A percentile compares a stretch with the other conserved stretches of the same genome.
phyloP scores from a whole-genome alignment of 2,797 vertebrate genomes.

The Buceros bicornis region DNA sequence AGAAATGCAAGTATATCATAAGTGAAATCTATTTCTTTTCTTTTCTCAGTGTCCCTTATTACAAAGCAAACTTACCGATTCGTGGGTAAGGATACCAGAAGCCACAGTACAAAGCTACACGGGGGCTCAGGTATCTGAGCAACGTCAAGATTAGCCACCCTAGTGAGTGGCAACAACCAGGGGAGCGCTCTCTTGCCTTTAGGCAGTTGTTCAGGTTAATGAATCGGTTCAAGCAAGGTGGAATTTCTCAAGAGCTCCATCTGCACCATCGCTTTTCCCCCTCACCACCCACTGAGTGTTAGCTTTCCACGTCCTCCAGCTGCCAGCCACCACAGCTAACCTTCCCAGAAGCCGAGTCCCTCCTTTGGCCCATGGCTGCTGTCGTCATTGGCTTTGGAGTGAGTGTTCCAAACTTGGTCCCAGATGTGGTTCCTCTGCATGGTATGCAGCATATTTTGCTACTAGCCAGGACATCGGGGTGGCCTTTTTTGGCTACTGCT shows the following conservation, averaged over 20 bases:
- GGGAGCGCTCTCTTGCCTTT: neutral
- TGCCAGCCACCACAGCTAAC: constrained; percentile 17
- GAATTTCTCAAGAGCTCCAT: neutral
- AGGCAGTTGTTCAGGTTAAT: neutral
- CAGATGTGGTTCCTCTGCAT: neutral
- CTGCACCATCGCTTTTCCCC: neutral
- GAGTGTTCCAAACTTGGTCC: neutral
- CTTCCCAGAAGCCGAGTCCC: neutral
- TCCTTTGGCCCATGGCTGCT: neutral
- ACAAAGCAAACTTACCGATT: neutral
- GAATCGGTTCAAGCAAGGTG: neutral
- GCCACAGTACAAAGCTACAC: neutral
- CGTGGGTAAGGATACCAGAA: neutral
- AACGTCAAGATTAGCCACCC: neutral
- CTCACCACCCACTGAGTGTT: neutral
- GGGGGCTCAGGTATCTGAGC: neutral
- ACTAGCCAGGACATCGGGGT: neutral
- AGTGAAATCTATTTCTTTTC: neutral
- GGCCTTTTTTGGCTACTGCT: neutral
- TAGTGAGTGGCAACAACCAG: neutral
- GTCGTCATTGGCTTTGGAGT: neutral
- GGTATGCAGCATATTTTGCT: accelerated
- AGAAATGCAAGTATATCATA: neutral
- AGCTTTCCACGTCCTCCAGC: neutral
- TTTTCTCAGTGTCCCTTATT: neutral